These are phyloP conservation scores for Mesorhabditis sp. DNA, from an alignment of 2,888 invertebrate species.

Conservation along the genomic window DNA sequence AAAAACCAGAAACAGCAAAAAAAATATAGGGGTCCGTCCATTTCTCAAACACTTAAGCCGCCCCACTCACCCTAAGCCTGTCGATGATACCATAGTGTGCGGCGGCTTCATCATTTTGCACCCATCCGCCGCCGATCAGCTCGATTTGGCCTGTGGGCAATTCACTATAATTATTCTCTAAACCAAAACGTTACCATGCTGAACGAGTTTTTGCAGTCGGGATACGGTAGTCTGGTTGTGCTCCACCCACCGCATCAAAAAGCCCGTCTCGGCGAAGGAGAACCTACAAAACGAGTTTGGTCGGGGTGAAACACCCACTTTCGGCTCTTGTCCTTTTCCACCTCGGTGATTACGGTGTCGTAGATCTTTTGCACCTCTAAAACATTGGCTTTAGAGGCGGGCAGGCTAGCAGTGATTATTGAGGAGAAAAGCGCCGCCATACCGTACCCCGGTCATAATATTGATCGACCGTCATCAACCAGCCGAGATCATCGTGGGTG, in stretches of 20 bases:
- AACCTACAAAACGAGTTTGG: conserved; percentile 53
- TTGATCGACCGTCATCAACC: conserved; percentile 65
- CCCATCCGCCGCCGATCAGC: conserved; percentile 63
- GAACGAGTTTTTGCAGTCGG: conserved; percentile 42
- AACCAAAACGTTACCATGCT: conserved; percentile 27
- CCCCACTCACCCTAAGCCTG: conserved; percentile 53
- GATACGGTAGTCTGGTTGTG: conserved; percentile 30
- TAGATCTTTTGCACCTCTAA: conserved; percentile 56
- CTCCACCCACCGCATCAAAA: conserved; percentile 53
- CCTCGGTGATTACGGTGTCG: conserved; percentile 52
- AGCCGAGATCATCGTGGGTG: conserved; percentile 64
- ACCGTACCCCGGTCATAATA: conserved; percentile 62
- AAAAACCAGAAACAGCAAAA: too few species aligned
- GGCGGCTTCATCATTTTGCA: conserved; percentile 65
- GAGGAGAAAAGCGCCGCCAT: background rate
- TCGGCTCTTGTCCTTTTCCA: conserved; percentile 35
- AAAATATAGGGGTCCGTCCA: background rate
- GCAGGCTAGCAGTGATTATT: too few species aligned
- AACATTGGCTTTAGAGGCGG: conserved; percentile 37
- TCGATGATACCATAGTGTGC: conserved; percentile 65
- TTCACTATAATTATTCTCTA: background rate
- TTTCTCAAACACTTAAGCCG: background rate
- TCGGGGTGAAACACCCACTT: conserved; percentile 14
- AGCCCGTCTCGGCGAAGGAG: conserved; percentile 59
- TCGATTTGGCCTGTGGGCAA: conserved; percentile 48